Evolutionary conservation across 2,113 vertebrate genomes (phyloP).

Genomic region (Aphelocoma coerulescens): DNA sequence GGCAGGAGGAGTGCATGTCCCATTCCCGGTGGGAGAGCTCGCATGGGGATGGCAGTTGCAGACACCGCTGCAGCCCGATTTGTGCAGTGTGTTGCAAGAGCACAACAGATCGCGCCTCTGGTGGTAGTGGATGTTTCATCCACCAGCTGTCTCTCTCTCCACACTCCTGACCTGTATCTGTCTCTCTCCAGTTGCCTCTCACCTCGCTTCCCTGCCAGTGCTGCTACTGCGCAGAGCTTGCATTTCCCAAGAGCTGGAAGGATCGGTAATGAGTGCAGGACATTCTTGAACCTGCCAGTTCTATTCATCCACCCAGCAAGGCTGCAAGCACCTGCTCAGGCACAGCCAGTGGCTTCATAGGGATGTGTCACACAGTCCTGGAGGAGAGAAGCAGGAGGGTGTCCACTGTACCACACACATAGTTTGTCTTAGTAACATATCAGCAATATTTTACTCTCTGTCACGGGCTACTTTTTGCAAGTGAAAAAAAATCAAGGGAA

Average conservation of each 20-base stretch:
- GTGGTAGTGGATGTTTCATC: not conserved
- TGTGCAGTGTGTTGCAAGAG: rapidly evolving
- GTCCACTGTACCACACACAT: rapidly evolving
- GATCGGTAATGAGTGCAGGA: not conserved
- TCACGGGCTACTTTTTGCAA: not conserved
- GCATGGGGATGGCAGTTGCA: not conserved
- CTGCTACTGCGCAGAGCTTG: not conserved
- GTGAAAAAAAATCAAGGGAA: not conserved
- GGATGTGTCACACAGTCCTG: not conserved
- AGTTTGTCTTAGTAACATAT: not conserved
- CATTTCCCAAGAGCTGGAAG: not conserved
- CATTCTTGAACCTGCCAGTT: not conserved
- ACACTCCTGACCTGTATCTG: not conserved
- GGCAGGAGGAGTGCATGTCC: rapidly evolving
- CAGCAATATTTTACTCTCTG: not conserved
- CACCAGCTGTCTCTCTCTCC: not conserved
- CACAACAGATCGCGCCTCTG: rapidly evolving
- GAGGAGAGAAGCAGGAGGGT: not conserved
- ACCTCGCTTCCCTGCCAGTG: not conserved
- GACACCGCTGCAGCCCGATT: not conserved
- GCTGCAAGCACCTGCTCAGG: not conserved
- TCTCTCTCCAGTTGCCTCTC: not conserved
- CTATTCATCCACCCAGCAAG: not conserved
- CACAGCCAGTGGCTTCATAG: not conserved
- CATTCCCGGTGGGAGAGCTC: not conserved